Conservation (phyloP, 2,113 vertebrate genomes). For the Microtus pennsylvanicus region DNA sequence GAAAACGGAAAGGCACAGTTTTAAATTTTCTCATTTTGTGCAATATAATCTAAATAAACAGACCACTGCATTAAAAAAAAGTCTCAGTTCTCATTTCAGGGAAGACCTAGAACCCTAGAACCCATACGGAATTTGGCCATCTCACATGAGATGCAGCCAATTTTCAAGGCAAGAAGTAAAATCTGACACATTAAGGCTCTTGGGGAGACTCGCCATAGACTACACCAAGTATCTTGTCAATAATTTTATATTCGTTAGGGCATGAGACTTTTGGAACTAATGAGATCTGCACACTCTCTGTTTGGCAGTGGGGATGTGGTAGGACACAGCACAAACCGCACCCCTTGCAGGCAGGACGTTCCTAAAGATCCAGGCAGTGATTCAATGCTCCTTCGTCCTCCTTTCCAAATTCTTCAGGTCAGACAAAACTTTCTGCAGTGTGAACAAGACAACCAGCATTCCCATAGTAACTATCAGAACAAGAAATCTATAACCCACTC, state of each 20-base stretch:
- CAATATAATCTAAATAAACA: conserved; percentile 98
- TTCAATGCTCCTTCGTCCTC: background rate
- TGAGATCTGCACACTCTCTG: too few relatives aligned
- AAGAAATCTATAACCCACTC: background rate
- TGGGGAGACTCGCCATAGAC: background rate
- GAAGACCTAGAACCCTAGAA: conserved; percentile 10
- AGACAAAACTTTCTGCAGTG: background rate
- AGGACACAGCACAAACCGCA: background rate
- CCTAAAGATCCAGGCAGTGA: background rate
- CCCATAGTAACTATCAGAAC: background rate
- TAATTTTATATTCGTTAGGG: background rate
- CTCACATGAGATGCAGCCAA: background rate
- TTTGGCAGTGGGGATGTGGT: too few relatives aligned
- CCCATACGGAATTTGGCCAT: background rate
- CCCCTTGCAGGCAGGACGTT: background rate
- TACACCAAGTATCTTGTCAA: background rate
- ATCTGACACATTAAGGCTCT: background rate
- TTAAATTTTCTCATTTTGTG: conserved; percentile 97
- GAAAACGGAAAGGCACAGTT: conserved; percentile 93
- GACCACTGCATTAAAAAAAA: conserved; percentile 92
- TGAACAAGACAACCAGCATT: background rate
- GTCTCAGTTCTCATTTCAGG: background rate
- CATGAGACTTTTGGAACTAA: background rate
- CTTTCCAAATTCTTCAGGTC: background rate
- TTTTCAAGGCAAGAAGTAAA: background rate